phyloP scores from a whole-genome alignment of 2,888 invertebrate species.

The Tenthredo mesomela region DNA sequence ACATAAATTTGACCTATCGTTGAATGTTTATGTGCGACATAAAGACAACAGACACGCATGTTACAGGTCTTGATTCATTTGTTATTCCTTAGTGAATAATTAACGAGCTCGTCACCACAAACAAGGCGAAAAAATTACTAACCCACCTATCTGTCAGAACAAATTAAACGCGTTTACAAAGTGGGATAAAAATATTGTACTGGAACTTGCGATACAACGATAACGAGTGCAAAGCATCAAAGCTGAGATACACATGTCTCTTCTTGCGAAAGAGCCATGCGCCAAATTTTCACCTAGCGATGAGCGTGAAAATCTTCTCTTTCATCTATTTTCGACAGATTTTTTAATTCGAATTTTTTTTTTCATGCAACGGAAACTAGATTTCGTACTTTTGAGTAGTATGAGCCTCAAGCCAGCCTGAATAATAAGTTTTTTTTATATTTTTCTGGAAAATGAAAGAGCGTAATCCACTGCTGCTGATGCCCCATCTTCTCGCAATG shows the following conservation, averaged over 20 bases:
- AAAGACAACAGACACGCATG: background rate
- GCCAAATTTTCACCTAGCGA: background rate
- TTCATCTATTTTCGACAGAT: background rate
- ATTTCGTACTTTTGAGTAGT: too few species aligned
- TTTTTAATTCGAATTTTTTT: background rate
- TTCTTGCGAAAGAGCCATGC: background rate
- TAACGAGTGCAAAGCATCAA: background rate
- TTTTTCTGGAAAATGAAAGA: background rate
- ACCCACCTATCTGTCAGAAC: background rate
- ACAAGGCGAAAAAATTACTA: background rate
- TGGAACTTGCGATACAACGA: background rate
- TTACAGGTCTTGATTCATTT: slow-evolving; percentile 10
- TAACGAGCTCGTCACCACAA: slow-evolving; percentile 18
- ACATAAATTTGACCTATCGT: slow-evolving; percentile 6
- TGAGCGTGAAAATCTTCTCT: background rate
- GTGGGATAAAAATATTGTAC: background rate
- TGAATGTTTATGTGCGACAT: background rate
- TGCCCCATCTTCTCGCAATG: background rate
- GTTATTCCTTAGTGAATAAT: slow-evolving; percentile 4
- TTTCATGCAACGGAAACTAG: too few species aligned
- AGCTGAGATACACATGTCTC: background rate
- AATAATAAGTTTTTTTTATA: background rate
- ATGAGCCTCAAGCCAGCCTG: background rate
- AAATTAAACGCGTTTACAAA: background rate
- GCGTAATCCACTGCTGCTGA: too few species aligned